Evolutionary conservation across 1,140 invertebrate species (phyloP).

Genomic region (Calliphora vicina): DNA sequence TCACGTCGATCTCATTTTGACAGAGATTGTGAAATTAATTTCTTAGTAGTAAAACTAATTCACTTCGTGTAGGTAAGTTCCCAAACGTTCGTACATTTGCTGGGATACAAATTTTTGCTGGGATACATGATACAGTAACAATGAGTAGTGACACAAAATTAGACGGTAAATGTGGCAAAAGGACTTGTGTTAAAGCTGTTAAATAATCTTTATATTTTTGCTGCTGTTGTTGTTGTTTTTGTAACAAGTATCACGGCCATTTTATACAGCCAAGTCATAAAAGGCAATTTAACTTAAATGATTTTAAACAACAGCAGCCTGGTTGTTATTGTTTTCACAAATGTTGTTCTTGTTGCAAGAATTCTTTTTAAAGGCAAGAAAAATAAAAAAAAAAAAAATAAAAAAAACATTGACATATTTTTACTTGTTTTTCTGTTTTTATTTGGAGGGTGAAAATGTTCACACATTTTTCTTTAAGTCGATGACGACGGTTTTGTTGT

Average conservation of each 20-base stretch:
- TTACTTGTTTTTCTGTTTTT: neutral
- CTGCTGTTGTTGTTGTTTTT: no score
- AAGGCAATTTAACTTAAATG: conserved; percentile 28
- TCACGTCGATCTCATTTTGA: no score
- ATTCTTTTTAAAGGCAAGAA: neutral
- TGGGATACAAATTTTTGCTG: no score
- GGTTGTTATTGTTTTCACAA: neutral
- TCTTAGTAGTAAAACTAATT: no score
- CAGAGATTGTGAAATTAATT: no score
- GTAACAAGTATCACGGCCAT: neutral
- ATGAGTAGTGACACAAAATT: no score
- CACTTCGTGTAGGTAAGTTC: no score
- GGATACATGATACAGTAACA: no score
- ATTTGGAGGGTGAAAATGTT: neutral
- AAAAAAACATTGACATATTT: neutral
- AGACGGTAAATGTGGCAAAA: neutral
- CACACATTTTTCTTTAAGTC: neutral
- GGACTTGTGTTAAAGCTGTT: neutral
- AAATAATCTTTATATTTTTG: neutral
- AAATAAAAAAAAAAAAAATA: no score
- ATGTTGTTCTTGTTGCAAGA: neutral
- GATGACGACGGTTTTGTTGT: no score
- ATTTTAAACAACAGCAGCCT: neutral
- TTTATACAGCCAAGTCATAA: conserved; percentile 3
- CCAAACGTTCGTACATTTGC: no score